Base-by-base conservation (phyloP, 53 echinoderm and acorn worm genomes). In the Holothuria leucospilota region DNA sequence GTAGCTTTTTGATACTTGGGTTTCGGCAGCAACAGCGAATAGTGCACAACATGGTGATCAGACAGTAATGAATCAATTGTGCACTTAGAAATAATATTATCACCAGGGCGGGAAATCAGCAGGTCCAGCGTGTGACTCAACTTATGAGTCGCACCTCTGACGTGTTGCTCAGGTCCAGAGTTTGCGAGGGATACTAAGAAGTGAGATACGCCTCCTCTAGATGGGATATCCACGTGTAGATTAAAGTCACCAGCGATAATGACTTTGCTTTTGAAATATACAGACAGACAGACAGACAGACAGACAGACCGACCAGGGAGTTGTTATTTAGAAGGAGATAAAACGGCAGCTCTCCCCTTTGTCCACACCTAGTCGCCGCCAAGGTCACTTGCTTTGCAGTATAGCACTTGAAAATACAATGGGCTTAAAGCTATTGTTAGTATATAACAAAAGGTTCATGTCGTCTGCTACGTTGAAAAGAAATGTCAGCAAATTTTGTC, bases 111-210 rank as follows among this genome's bases (percentile, higher is more conserved):
- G 29, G 72, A 71, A 5, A 71, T 30, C 40, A 71, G 0, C 20
- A 71, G 72, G 29, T 71, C 72, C 8, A 71, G 40, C 12, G 72
- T 71, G 40, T 71, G 72, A 29, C 72, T 38, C 2, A 34, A 29
- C 40, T 71, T 29, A 71, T 71, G 39, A 39, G 72, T 71, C 21
- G 46, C 25, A 29, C 72, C 72, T 30, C 3, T 21, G 29, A 71
- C 72, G 25, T 71, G 39, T 29, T 6, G 72, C 10, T 34, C 21
- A 20, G 39, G 40, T 4, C 72, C 29, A 39, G 5, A 5, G 40
- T 39, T 71, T 9, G 29, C 5, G 29, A 71, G 39, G 29, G 39
- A 2, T 71, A 29, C 25, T n/a, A 71, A 28, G 20, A 71, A 71
- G 9, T 71, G 27, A 34, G 72, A 28, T 26, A 39, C 72, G 5